These are phyloP conservation scores for Hermetia illucens DNA, from an alignment of 1,140 invertebrate genomes.

Conservation along the genomic window DNA sequence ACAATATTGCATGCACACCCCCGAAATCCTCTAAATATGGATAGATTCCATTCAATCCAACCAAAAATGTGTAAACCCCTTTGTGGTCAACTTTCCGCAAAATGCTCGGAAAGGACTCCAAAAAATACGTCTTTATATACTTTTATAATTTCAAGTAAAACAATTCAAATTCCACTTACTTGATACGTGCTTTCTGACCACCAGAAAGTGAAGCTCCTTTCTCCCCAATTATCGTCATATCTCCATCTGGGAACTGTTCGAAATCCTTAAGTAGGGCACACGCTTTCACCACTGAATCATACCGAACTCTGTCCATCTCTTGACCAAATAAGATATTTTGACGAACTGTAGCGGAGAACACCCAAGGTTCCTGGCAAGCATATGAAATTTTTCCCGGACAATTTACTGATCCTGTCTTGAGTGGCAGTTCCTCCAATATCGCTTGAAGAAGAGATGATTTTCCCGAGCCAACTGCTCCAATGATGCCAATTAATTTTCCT, in stretches of 20 bases:
- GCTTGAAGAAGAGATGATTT: constrained; percentile 32
- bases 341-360: constrained; percentile 39
- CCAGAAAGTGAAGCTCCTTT: constrained; percentile 61
- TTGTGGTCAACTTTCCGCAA: too few relatives aligned
- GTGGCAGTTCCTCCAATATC: constrained; percentile 16
- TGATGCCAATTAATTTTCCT: constrained; percentile 39
- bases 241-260: constrained; percentile 52
- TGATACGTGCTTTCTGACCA: constrained; percentile 70
- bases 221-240: constrained; percentile 63
- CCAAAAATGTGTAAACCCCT: too few relatives aligned
- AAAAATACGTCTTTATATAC: too few relatives aligned
- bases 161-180: constrained; percentile 44
- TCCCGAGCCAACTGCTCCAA: constrained; percentile 43
- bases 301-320: constrained; percentile 37
- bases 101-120: too few relatives aligned
- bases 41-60: too few relatives aligned
- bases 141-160: background rate
- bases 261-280: constrained; percentile 55
- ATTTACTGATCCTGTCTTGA: background rate
- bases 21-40: too few relatives aligned
- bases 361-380: constrained; percentile 5
- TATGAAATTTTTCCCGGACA: constrained; percentile 4
- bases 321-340: constrained; percentile 66
- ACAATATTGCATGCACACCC: too few relatives aligned
- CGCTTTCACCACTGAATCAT: constrained; percentile 38